Base-by-base conservation (phyloP, 2,888 invertebrate species). In the Fissipunctia ypsillon region DNA sequence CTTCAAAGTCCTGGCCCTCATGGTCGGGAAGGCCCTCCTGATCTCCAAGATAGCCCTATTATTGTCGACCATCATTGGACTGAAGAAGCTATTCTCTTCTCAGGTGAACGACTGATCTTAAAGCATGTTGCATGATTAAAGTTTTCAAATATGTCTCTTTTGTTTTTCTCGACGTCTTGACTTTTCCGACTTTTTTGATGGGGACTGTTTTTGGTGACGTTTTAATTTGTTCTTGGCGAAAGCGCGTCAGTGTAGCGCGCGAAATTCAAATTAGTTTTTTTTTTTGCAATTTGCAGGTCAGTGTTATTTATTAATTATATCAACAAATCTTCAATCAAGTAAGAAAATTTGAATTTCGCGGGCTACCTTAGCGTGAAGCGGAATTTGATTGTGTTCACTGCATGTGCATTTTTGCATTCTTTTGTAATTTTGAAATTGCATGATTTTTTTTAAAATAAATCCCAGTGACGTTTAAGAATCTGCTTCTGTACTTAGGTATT, bases 31-130 rank as follows among this genome's bases (percentile, higher is more conserved):
- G 95, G 98, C 98, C 41, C 96, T 98, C 7, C 97, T 98, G 57
- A 97, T 98, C 80, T 98, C 98, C 86, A 98, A 98, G 97, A 97
- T 98, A 69, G 98, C 98, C 4, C 96, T 98, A 16, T 96, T 98
- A 6, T 94, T 98, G 71, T 98, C 98, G 22, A 97, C 97, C 60
- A 97, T 98, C 85, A 98, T 98, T 83, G 98, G 98, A 48, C 91
- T 98, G 89, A 98, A 98, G 96, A 98, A 98, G 89, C 95, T 98
- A 57, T 97, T 98, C 93, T 97, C 97, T 66, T 97, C 97, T 90
- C 98, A 96, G 96, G 96, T 96, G 94, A 95, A 82, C 83, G 90
- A 93, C 89, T 93, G 65, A 85, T 73, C 41, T 59, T 72, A 45
- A 7, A 25, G 85, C 87, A 86, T 80, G 79, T 63, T 78, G 88